Evolutionary conservation across 2,888 invertebrate genomes (phyloP).

Genomic region (Pterostichus niger): DNA sequence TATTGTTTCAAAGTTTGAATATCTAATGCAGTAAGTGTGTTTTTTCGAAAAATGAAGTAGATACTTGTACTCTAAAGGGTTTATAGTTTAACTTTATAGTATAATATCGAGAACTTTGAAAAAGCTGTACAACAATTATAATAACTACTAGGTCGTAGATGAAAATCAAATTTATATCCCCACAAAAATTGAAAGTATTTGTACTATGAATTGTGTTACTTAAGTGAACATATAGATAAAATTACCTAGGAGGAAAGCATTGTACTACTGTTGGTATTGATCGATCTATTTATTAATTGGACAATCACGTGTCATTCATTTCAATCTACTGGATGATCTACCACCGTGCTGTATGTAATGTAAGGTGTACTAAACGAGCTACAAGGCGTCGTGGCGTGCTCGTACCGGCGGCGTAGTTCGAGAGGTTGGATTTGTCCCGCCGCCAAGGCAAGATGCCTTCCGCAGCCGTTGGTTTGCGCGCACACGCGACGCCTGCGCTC

Average conservation of each 20-base stretch:
- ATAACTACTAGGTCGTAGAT: too few relatives aligned
- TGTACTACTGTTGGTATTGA: background rate
- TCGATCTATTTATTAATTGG: too few relatives aligned
- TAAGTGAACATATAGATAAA: background rate
- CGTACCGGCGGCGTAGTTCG: slow-evolving; percentile 77
- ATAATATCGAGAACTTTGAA: too few relatives aligned
- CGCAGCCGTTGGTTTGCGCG: slow-evolving; percentile 82
- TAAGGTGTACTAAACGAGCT: slow-evolving; percentile 74
- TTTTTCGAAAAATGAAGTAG: too few relatives aligned
- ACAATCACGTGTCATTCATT: slow-evolving; percentile 9
- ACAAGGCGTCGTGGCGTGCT: slow-evolving; percentile 73
- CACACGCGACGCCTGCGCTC: slow-evolving; percentile 71
- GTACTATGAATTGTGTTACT: background rate
- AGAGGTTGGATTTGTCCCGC: slow-evolving; percentile 83
- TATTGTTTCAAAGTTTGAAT: too few relatives aligned
- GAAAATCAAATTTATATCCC: too few relatives aligned
- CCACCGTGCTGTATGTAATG: slow-evolving; percentile 12
- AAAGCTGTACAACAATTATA: too few relatives aligned
- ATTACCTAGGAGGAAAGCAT: too few relatives aligned
- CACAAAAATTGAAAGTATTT: too few relatives aligned
- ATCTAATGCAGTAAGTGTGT: too few relatives aligned
- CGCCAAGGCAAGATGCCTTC: slow-evolving; percentile 93
- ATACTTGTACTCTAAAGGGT: too few relatives aligned
- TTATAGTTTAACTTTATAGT: too few relatives aligned
- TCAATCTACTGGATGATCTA: slow-evolving; percentile 44